Base-by-base conservation (phyloP, 35 echinoderm and acorn worm species). In the Strongylocentrotus purpuratus region DNA sequence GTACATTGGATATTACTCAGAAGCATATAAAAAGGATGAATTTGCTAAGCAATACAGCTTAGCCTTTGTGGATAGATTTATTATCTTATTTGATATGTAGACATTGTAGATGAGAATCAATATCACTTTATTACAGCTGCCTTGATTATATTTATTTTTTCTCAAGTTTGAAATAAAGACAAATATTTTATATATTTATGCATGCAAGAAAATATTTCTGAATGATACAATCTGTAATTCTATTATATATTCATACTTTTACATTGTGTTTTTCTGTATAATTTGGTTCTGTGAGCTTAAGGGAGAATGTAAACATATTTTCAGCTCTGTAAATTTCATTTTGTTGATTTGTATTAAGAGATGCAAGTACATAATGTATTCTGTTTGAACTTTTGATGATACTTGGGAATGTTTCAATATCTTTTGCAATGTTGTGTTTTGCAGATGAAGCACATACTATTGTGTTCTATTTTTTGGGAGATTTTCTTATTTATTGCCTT, bases 401-500 rank as follows among this genome's bases (percentile, higher is more conserved):
- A 78, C 4, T 78, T 78, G n/a, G 65, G 65, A 78, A n/a, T 9
- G 4, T n/a, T 11, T 9, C 0, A 41, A 41, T 41, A 41, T 11
- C 11, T 10, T 55, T 55, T 78, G 65, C 65, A n/a, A 78, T 28
- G 7, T n/a, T 78, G 20, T 78, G 20, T 78, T n/a, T 78, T 22
- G 65, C 65, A 1, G 28, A 78, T 25, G 65, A 78, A 8, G 18
- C 7, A 78, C 20, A 78, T 78, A 78, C n/a, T 78, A 78, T 78
- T 28, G 20, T 78, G 65, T 78, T 78, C 65, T 78, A 78, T 78
- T 78, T 78, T 78, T 25, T 55, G 35, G 35, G 65, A 78, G 65
- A 78, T 78, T n/a, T 78, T 78, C 65, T 78, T 78, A 78, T 78
- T 78, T 78, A 78, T 78, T n/a, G 65, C 65, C 65, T 78, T 78